phyloP scores from a whole-genome alignment of 2,888 invertebrate species.

The Gari tellinella region DNA sequence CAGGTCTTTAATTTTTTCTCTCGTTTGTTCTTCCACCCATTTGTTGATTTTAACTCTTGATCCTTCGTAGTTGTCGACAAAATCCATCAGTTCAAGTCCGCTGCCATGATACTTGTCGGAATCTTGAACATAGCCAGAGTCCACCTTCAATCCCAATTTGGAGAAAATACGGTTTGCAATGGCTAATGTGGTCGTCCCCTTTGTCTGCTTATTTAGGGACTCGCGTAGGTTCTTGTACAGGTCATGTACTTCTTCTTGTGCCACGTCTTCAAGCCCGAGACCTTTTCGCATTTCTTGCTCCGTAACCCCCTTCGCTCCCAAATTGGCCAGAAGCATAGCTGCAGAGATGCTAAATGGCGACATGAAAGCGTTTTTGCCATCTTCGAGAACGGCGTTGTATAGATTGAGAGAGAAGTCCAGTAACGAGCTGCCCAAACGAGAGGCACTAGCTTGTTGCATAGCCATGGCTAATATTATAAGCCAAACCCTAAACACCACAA shows the following conservation, averaged over 20 bases:
- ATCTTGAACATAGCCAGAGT: constrained; percentile 18
- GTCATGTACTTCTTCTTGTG: constrained; percentile 1
- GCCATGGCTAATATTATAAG: too few relatives aligned
- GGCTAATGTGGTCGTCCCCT: constrained; percentile 17
- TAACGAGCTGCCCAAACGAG: too few relatives aligned
- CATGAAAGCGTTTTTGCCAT: constrained; percentile 35
- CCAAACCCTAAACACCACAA: too few relatives aligned
- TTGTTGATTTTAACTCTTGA: constrained; percentile 88
- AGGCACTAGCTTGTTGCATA: too few relatives aligned
- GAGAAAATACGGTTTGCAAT: constrained; percentile 47
- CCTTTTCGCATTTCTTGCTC: constrained; percentile 35
- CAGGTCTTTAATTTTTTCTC: constrained; percentile 92
- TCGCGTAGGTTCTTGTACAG: constrained; percentile 9
- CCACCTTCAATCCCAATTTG: constrained; percentile 31
- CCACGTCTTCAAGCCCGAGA: constrained; percentile 18
- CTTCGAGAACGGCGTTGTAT: background rate
- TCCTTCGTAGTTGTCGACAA: constrained; percentile 78
- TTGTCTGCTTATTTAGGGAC: constrained; percentile 22
- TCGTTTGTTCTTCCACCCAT: constrained; percentile 93
- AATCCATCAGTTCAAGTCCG: constrained; percentile 79
- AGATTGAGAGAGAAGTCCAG: too few relatives aligned
- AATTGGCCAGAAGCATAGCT: constrained; percentile 40
- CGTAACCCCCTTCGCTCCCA: constrained; percentile 44
- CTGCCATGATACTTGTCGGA: constrained; percentile 39
- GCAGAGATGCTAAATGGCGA: constrained; percentile 59